These are phyloP conservation scores for Brachionus rotundiformis DNA, from an alignment of 1,140 invertebrate genomes.

Conservation along the genomic window DNA sequence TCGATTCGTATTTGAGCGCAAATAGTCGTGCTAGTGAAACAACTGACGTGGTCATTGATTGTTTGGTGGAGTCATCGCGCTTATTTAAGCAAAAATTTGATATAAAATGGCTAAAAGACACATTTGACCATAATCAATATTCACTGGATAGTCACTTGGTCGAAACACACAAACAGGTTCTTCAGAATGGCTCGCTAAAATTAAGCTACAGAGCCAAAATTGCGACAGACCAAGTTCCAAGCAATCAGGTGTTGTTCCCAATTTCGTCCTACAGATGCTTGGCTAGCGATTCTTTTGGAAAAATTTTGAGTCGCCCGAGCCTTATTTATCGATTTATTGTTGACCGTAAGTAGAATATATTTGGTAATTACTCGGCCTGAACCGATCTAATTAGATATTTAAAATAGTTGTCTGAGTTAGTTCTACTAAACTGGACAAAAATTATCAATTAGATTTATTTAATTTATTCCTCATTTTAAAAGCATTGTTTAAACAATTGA, in stretches of 20 bases:
- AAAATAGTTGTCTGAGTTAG: not conserved
- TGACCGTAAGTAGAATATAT: not conserved
- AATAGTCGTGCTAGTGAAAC: not conserved
- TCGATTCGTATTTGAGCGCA: constrained; percentile 5
- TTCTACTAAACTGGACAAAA: not conserved
- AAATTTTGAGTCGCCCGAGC: constrained; percentile 25
- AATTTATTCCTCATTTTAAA: not conserved
- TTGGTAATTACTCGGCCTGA: not conserved
- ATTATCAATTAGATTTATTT: too few relatives aligned
- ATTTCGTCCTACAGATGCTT: constrained; percentile 33
- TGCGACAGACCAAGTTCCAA: not conserved
- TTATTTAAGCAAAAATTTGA: not conserved
- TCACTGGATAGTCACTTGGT: not conserved
- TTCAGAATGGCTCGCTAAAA: constrained; percentile 18
- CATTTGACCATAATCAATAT: not conserved
- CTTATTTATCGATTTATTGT: constrained; percentile 8
- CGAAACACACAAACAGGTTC: not conserved
- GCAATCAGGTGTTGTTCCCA: not conserved
- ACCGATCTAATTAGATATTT: not conserved
- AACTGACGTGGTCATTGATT: not conserved
- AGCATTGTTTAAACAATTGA: not conserved
- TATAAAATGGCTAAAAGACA: constrained; percentile 24
- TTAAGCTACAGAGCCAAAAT: not conserved
- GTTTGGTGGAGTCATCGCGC: not conserved
- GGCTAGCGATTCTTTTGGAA: constrained; percentile 19